These are phyloP conservation scores for Physeter macrocephalus DNA, from an alignment of 2,113 vertebrate species.

Conservation along the genomic window DNA sequence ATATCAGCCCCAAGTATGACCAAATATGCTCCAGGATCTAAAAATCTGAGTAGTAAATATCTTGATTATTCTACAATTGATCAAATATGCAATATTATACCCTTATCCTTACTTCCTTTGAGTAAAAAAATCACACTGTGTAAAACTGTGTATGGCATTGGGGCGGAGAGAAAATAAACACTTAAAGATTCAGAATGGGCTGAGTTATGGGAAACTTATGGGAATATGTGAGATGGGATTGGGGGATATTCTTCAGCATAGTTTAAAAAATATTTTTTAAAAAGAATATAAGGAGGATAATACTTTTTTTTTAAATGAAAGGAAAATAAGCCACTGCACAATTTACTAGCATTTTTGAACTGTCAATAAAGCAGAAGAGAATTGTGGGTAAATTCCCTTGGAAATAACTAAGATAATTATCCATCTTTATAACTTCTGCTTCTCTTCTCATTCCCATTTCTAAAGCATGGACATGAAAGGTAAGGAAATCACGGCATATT, in stretches of 20 bases:
- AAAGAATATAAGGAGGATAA: neutral
- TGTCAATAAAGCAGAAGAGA: neutral
- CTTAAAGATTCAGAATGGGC: neutral
- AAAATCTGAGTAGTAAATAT: neutral
- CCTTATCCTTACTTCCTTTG: neutral
- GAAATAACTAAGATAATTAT: neutral
- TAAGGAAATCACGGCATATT: neutral
- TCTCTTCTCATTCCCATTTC: neutral
- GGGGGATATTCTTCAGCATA: neutral
- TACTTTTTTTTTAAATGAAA: neutral
- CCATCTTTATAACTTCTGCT: neutral
- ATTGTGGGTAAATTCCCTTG: neutral
- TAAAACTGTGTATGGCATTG: neutral
- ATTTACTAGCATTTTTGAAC: slow-evolving; percentile 9
- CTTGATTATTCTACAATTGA: neutral
- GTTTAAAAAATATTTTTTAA: neutral
- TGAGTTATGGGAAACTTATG: neutral
- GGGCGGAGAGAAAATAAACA: neutral
- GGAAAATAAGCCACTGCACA: neutral
- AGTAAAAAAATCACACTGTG: neutral
- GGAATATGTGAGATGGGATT: neutral
- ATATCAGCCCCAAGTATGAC: neutral
- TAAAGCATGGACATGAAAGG: neutral
- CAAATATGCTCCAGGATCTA: neutral
- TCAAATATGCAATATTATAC: neutral